Conservation (phyloP, 2,113 vertebrate species). For the Erythrolamprus reginae region DNA sequence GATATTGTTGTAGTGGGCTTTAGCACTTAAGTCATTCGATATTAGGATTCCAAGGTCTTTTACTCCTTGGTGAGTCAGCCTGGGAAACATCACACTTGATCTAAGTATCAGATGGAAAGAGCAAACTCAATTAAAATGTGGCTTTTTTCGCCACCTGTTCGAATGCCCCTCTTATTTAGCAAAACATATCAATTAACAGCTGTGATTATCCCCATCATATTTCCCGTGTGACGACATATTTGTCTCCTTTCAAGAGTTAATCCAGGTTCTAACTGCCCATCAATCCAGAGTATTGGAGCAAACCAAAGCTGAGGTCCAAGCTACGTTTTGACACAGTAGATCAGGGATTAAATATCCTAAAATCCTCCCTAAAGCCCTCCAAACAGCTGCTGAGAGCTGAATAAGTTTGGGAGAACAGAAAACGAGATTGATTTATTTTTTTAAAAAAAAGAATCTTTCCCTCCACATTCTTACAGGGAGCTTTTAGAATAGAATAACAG, state of each 20-base stretch:
- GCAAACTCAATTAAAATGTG: conserved; percentile 3
- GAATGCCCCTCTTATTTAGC: conserved; percentile 57
- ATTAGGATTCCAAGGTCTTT: too few species aligned
- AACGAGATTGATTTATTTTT: neutral
- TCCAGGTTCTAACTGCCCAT: conserved; percentile 29
- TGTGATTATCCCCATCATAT: conserved; percentile 60
- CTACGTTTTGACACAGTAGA: neutral
- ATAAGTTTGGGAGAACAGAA: neutral
- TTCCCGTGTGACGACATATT: conserved; percentile 68
- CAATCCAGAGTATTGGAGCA: too few species aligned
- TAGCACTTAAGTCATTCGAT: too few species aligned
- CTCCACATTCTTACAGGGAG: neutral
- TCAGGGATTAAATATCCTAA: too few species aligned
- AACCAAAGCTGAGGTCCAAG: neutral
- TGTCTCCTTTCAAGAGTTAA: conserved; percentile 49
- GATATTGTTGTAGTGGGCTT: too few species aligned
- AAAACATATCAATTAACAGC: conserved; percentile 69
- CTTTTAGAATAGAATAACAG: too few species aligned
- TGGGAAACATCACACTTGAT: neutral
- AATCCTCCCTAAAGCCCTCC: neutral
- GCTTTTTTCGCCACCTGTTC: conserved; percentile 64
- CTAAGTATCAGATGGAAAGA: neutral
- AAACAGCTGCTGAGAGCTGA: neutral
- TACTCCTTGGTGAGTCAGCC: conserved; percentile 8
- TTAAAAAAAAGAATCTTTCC: neutral